Conservation (phyloP, 2,113 vertebrate species). For the Vimba vimba region DNA sequence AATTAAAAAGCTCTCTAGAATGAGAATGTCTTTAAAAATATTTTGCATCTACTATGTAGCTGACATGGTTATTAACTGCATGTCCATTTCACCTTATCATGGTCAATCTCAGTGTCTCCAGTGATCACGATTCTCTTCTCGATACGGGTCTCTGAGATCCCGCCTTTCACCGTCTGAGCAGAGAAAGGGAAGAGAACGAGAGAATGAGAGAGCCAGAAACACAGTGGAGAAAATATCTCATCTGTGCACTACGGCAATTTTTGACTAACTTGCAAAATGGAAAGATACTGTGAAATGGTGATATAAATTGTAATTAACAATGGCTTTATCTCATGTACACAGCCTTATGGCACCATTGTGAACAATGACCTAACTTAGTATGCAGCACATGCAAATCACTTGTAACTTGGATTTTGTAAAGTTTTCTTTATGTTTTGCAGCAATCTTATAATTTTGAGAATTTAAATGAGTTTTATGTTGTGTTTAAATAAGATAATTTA, state of each 20-base stretch:
- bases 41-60: neutral
- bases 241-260: neutral
- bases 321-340: neutral
- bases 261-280: constrained; percentile 12
- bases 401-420: neutral
- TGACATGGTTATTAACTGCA: neutral
- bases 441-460: neutral
- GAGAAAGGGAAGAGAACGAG: constrained; percentile 36
- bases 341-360: neutral
- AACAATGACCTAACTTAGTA: neutral
- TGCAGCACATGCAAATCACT: neutral
- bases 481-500: neutral
- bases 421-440: neutral
- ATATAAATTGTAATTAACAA: constrained; percentile 4
- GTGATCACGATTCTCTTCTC: constrained; percentile 99
- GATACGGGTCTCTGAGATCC: constrained; percentile 96
- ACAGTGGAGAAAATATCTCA: constrained; percentile 3
- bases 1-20: neutral
- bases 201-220: constrained; percentile 25
- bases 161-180: constrained; percentile 93
- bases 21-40: neutral
- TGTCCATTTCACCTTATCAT: constrained; percentile 86
- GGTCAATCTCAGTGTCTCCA: constrained; percentile 94
- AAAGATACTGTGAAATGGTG: neutral
- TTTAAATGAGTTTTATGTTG: neutral